These are phyloP conservation scores for Patagioenas fasciata DNA, from an alignment of 2,113 vertebrate genomes.

Conservation along the genomic window DNA sequence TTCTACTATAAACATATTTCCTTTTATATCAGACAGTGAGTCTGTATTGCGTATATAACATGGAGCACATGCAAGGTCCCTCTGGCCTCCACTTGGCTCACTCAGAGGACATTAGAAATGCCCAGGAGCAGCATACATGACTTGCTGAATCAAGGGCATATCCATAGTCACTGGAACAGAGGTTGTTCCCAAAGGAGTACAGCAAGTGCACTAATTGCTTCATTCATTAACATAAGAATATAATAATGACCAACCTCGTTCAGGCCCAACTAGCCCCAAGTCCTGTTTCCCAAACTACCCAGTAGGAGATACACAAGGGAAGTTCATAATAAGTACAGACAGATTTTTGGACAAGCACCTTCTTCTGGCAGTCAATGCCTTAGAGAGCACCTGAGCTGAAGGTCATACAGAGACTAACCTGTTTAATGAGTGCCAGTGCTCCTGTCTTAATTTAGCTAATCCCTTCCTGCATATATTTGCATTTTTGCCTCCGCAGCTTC, in stretches of 20 bases:
- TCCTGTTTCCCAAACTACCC: neutral
- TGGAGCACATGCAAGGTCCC: accelerated
- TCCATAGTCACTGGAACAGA: neutral
- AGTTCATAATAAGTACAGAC: neutral
- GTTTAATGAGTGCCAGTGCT: neutral
- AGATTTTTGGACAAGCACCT: neutral
- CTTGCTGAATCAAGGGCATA: neutral
- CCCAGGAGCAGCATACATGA: neutral
- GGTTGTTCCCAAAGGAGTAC: neutral
- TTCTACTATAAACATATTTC: neutral
- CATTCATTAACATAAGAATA: neutral
- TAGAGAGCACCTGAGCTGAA: neutral
- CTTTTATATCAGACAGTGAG: neutral
- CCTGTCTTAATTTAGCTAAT: slow-evolving; percentile 20
- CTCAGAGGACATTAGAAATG: neutral
- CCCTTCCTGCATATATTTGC: neutral
- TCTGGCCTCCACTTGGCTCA: neutral
- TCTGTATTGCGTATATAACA: neutral
- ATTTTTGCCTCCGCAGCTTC: neutral
- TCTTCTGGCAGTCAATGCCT: neutral
- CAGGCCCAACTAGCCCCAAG: neutral
- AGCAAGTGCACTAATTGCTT: neutral
- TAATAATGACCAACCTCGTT: neutral
- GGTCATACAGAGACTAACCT: neutral
- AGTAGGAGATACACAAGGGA: neutral